Evolutionary conservation across 2,888 invertebrate species (phyloP).

Genomic region (Andrena minutula): DNA sequence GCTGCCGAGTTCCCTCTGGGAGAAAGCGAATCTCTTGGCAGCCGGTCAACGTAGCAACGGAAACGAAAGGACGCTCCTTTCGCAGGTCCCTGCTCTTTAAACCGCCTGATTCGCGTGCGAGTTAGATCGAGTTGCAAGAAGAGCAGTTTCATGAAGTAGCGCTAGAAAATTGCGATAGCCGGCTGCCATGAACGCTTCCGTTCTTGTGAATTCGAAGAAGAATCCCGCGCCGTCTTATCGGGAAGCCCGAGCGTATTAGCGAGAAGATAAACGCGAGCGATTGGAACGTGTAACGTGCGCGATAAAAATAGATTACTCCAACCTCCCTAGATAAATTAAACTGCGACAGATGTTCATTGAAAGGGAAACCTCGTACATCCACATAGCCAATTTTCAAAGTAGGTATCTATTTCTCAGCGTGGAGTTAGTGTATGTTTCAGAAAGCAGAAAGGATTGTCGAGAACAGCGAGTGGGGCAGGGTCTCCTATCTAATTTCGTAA

Average conservation of each 20-base stretch:
- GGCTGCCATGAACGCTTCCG: background rate
- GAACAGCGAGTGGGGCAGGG: background rate
- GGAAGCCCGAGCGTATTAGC: constrained; percentile 12
- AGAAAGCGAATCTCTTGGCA: constrained; percentile 25
- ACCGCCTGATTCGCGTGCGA: background rate
- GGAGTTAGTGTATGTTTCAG: background rate
- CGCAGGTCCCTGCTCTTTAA: constrained; percentile 5
- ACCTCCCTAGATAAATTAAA: constrained; percentile 4
- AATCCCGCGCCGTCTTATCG: constrained; percentile 20
- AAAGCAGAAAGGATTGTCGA: background rate
- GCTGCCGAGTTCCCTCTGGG: background rate
- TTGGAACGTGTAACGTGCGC: background rate
- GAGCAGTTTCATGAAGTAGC: too few species aligned
- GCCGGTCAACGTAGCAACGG: background rate
- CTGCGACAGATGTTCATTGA: background rate
- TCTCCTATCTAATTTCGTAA: constrained; percentile 19
- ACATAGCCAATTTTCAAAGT: background rate
- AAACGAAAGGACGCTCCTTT: background rate
- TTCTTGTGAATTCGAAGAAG: background rate
- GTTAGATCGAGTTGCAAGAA: background rate
- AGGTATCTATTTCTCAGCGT: background rate
- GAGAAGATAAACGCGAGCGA: constrained; percentile 27
- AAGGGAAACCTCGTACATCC: background rate
- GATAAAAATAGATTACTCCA: constrained; percentile 22
- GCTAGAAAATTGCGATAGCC: too few species aligned